Evolutionary conservation across 2,113 vertebrate species (phyloP).

Genomic region (Oplegnathus fasciatus): DNA sequence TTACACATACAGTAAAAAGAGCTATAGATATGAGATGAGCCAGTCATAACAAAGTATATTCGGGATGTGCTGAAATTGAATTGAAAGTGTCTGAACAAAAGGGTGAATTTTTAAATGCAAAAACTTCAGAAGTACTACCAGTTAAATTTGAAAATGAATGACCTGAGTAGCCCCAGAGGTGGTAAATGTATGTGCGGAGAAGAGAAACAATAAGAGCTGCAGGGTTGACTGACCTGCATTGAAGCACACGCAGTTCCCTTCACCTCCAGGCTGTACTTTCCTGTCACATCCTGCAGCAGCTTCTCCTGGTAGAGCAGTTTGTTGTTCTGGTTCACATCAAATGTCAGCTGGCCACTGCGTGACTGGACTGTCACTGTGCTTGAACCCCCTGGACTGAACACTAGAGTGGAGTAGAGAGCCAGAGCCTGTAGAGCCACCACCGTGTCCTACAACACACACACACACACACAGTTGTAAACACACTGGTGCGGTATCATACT

Average conservation of each 20-base stretch:
- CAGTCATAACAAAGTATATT: too few species aligned
- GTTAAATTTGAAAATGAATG: too few species aligned
- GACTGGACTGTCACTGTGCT: constrained; percentile 75
- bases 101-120: too few species aligned
- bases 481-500: too few species aligned
- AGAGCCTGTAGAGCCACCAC: constrained; percentile 89
- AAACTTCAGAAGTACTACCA: too few species aligned
- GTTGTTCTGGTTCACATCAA: constrained; percentile 86
- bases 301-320: constrained; percentile 89
- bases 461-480: too few species aligned
- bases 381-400: constrained; percentile 62
- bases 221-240: constrained; percentile 78
- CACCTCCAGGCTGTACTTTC: constrained; percentile 81
- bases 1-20: too few species aligned
- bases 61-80: too few species aligned
- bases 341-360: constrained; percentile 67
- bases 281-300: constrained; percentile 72
- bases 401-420: constrained; percentile 82
- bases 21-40: too few species aligned
- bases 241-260: constrained; percentile 82
- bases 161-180: too few species aligned
- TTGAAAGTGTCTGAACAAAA: too few species aligned
- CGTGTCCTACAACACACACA: constrained; percentile 84
- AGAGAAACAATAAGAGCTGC: not conserved
- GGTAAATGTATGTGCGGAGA: too few species aligned